phyloP scores from a whole-genome alignment of 1,140 invertebrate species.

The Ostrea denselamellosa region DNA sequence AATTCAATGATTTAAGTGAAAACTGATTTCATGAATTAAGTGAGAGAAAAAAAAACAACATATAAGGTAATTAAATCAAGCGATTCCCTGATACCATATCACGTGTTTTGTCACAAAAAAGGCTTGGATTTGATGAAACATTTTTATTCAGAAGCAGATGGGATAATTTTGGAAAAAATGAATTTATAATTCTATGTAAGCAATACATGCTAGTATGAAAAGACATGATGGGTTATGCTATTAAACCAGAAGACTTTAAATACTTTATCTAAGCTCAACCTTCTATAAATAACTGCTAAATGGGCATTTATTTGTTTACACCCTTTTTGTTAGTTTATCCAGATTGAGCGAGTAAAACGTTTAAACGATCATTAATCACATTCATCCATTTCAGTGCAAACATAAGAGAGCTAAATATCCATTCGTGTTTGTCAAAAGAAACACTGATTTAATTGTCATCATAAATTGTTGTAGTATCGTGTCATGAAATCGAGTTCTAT shows the following conservation, averaged over 20 bases:
- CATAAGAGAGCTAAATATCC: neutral
- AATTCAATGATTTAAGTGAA: neutral
- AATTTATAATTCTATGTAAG: too few relatives aligned
- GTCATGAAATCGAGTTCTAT: too few relatives aligned
- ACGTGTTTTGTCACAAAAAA: neutral
- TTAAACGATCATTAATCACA: conserved; percentile 4
- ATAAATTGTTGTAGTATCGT: too few relatives aligned
- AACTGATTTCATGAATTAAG: neutral
- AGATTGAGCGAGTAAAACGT: neutral
- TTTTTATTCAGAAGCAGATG: too few relatives aligned
- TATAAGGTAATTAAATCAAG: too few relatives aligned
- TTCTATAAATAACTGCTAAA: neutral
- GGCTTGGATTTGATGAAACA: too few relatives aligned
- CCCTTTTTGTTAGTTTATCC: neutral
- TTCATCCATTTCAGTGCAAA: neutral
- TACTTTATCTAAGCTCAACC: neutral
- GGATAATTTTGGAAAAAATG: too few relatives aligned
- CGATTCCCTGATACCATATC: neutral
- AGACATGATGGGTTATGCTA: too few relatives aligned
- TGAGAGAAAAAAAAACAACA: neutral
- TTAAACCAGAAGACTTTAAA: neutral
- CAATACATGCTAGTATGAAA: too few relatives aligned
- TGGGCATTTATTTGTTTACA: conserved; percentile 9
- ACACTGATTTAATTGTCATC: too few relatives aligned
- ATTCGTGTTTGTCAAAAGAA: neutral